Percentiles rank a stretch among this genome's conserved stretches.
These are phyloP conservation scores for Hydrolagus colliei DNA, from an alignment of 2,797 vertebrate species.

Conservation along the genomic window DNA sequence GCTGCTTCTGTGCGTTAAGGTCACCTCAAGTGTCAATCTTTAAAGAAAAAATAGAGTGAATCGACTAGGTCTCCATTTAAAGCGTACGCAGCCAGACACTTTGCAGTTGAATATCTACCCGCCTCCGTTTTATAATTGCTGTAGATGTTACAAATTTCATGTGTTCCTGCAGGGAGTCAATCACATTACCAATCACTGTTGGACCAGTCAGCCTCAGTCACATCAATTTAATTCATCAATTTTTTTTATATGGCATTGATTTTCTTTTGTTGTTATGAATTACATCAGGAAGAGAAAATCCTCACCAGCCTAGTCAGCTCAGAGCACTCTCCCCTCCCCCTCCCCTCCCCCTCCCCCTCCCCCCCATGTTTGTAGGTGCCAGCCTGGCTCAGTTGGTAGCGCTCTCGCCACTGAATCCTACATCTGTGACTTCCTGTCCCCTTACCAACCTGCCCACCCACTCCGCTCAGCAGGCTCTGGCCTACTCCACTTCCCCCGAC, in stretches of 20 bases:
- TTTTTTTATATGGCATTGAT: slow-evolving; percentile 16
- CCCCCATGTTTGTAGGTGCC: background rate
- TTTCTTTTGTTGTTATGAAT: slow-evolving; percentile 29
- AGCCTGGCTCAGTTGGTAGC: no score
- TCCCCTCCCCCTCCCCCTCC: background rate
- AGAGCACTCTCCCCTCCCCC: background rate
- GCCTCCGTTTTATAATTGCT: slow-evolving; percentile 25
- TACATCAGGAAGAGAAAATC: slow-evolving; percentile 20
- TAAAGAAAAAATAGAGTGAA: slow-evolving; percentile 13
- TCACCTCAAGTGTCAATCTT: background rate
- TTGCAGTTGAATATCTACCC: background rate
- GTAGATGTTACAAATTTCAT: slow-evolving; percentile 22
- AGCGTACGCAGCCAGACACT: slow-evolving; percentile 18
- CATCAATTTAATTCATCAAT: slow-evolving; percentile 25
- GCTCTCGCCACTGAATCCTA: no score
- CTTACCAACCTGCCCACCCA: no score
- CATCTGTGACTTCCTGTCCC: no score
- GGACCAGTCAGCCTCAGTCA: background rate
- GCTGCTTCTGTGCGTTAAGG: background rate
- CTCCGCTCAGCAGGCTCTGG: no score
- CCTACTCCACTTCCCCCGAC: no score
- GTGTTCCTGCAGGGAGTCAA: background rate
- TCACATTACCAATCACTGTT: slow-evolving; percentile 11
- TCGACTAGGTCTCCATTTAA: background rate
- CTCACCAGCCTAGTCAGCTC: background rate